Evolutionary conservation across 2,113 vertebrate genomes (phyloP), one percentile per base, ranked within the genome.

Genomic region (Zonotrichia leucophrys): DNA sequence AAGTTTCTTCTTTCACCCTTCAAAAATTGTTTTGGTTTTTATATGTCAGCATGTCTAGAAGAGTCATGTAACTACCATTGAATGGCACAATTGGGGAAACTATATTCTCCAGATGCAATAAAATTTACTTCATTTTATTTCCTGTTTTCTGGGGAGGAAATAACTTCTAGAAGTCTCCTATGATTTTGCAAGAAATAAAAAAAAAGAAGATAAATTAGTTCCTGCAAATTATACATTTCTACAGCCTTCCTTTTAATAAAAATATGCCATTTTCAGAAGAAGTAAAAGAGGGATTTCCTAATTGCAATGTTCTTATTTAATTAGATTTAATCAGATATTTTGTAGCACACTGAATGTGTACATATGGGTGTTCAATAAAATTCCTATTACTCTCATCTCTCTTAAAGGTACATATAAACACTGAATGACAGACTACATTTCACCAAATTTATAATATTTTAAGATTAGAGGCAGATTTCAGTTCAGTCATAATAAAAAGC

Each of bases 101-200:
- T 90, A 35, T 92, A 74, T 83, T 88, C 63, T 95, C 72, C 63
- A 93, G 75, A 80, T 83, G 85, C 79, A 96, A 74, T 94, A 90
- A 90, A 96, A 94, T 63, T 83, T 94, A 80, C 50, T 88, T 42
- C 58, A 62, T 92, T 94, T 92, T 96, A 95, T 95, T 94, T 96
- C 88, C 42, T 93, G 47, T 86, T 94, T 95, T 92, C 96, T 94
- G 37, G 3, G 2, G 42, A 93, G 55, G 70, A 94, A 95, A 93
- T 83, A 0, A 83, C 72, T 93, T 94, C 84, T 88, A 59, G 92
- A 95, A 94, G 67, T 78, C 79, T 93, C 88, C 63, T 80, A 80
- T 88, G 75, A 83, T 58, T 94, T 85, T 85, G 31, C 16, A 88
- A 90, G 53, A 67, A 90, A 66, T 62, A 63, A 67, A 56, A 62